Evolutionary conservation across 2,113 vertebrate genomes (phyloP), one percentile per base, ranked within the genome.

Genomic region (Bos indicus): DNA sequence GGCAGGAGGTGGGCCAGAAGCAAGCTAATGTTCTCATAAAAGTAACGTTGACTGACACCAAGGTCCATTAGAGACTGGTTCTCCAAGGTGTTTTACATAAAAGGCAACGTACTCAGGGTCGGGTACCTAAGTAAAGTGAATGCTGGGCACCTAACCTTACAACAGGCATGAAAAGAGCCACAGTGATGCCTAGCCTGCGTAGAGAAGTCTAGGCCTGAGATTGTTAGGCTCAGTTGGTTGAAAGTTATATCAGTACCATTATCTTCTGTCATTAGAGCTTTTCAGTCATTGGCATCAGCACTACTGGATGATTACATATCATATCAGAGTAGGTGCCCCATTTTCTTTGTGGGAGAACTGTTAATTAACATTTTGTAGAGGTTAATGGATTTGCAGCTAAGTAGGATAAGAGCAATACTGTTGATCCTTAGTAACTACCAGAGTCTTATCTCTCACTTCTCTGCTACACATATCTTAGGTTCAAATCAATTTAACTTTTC

Each of bases 11-110:
- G 5, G 33, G 2, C 9, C 16, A 96, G 28, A 86, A 60, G n/a
- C 57, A 71, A 14, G 14, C 91, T 78, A 88, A 86, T 95, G 15
- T 85, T 92, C 33, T 90, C 67, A 56, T 64, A 94, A 8, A 91
- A 30, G n/a, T 85, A 17, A 85, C 23, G 7, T 2, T 95, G 52
- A 89, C 9, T 85, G 64, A 74, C 17, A 87, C 15, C 36, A 92
- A 93, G 14, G 25, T 87, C 46, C 62, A 71, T 52, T 92, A 48
- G 26, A 81, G 56, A 36, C 56, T 80, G 19, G 54, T 33, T 64
- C 28, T 85, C 30, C 40, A 93, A 92, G 6, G 14, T 80, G 59
- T 88, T 57, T 30, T 74, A 40, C 85, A 88, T 59, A 88, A 88
- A 94, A 88, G 80, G 8, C 16, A 95, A 67, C 7, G 3, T 30